A percentile compares a stretch with the other conserved stretches of the same genome.
Evolutionary conservation across 2,797 vertebrate genomes (phyloP).

Genomic region (Rhinoraja longicauda): DNA sequence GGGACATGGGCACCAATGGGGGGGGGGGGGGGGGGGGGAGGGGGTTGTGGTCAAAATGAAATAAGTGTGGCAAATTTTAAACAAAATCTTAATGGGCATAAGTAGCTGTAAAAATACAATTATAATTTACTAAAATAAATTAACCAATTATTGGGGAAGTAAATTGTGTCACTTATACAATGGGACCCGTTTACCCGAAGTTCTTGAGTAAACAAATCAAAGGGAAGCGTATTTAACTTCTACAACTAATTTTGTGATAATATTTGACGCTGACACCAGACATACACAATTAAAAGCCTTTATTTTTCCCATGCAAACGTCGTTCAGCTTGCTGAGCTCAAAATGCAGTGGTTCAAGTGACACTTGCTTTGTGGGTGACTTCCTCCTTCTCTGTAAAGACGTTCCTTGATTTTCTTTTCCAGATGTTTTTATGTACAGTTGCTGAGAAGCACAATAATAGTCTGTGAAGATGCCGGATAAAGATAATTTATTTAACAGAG

Average conservation of each 20-base stretch:
- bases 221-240: neutral
- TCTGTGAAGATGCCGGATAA: slow-evolving; percentile 38
- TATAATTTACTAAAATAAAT: neutral
- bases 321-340: slow-evolving; percentile 5
- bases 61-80: neutral
- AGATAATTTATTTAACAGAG: slow-evolving; percentile 47
- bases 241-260: slow-evolving; percentile 7
- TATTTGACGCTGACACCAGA: neutral
- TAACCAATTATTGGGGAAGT: neutral
- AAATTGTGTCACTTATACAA: neutral
- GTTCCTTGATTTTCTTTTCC: slow-evolving; percentile 33
- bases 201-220: neutral
- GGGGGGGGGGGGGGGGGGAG: too few relatives aligned
- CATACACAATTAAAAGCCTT: neutral
- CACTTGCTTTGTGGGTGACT: slow-evolving; percentile 4
- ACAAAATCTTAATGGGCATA: neutral
- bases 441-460: slow-evolving; percentile 24
- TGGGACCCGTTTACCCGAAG: neutral
- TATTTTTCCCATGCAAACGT: neutral
- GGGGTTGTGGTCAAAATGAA: slow-evolving; percentile 13
- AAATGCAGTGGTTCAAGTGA: slow-evolving; percentile 20
- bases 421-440: slow-evolving; percentile 27
- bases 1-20: too few relatives aligned
- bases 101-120: neutral
- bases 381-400: slow-evolving; percentile 34